Base-by-base conservation (phyloP, 2,888 invertebrate genomes). In the Diploptera punctata region DNA sequence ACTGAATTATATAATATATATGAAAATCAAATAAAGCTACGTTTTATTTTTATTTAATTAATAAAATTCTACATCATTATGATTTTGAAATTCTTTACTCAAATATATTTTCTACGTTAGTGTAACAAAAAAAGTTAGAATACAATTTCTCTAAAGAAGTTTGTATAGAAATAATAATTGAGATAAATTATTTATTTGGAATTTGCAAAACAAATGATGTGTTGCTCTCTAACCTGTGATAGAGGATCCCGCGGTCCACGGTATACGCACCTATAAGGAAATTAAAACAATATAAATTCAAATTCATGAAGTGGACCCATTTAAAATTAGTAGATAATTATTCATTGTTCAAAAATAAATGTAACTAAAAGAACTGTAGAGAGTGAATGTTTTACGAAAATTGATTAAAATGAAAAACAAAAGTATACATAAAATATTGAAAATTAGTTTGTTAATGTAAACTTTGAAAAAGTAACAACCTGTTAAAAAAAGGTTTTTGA, bases 191-290 rank as follows among this genome's bases (percentile, higher is more conserved):
- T n/a, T n/a, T n/a, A n/a, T n/a, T n/a, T n/a, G n/a, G n/a, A n/a
- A n/a, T n/a, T n/a, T n/a, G n/a, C n/a, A n/a, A n/a, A n/a, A n/a
- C n/a, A n/a, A n/a, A n/a, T n/a, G n/a, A n/a, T 21, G 16, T 1
- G 19, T 57, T 44, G 67, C 71, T 68, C 68, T 62, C 54, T 61
- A 61, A 49, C 68, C 73, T 73, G 73, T 73, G 73, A 73, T 73
- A 73, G 54, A 70, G 70, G 70, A 61, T 71, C 21, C 26, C 43
- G 38, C 7, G 29, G 49, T 60, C 49, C 62, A 62, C 62, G 49
- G 73, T 73, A 73, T 71, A 73, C 73, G 73, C 68, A 67, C 52
- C 18, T 21, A 19, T 10, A 7, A 21, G 24, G 19, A 24, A 52
- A 52, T 16, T 19, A 24, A 29, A 18, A n/a, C n/a, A 24, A 19